phyloP scores from a whole-genome alignment of 2,113 vertebrate genomes.

The Orthochromis indermauri region DNA sequence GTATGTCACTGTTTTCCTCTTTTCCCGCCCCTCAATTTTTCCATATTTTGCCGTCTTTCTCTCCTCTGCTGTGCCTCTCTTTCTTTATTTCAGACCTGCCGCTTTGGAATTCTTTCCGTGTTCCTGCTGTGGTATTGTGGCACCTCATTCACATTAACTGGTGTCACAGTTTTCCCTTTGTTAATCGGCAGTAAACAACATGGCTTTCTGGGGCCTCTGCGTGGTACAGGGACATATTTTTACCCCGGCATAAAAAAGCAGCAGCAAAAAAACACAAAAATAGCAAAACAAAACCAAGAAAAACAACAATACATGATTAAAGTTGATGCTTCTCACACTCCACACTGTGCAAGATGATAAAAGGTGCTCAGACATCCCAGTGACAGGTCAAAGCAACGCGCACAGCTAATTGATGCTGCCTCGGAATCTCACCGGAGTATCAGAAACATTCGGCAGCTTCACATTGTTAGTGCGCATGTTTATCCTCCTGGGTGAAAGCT shows the following conservation, averaged over 20 bases:
- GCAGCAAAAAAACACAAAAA: background rate
- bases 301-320: conserved; percentile 65
- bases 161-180: conserved; percentile 73
- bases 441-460: conserved; percentile 56
- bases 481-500: conserved; percentile 36
- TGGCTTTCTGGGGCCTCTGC: conserved; percentile 68
- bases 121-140: conserved; percentile 50
- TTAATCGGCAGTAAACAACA: conserved; percentile 79
- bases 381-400: conserved; percentile 73
- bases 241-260: conserved; percentile 35
- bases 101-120: conserved; percentile 48
- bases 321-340: conserved; percentile 64
- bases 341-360: conserved; percentile 65
- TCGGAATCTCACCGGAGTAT: conserved; percentile 48
- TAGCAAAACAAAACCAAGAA: background rate
- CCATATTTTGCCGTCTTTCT: background rate
- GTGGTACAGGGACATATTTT: conserved; percentile 67
- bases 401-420: conserved; percentile 71
- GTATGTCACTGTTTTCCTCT: background rate
- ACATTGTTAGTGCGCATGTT: conserved; percentile 34
- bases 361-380: conserved; percentile 63
- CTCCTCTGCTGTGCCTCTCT: background rate
- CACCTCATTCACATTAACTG: conserved; percentile 64
- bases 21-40: background rate
- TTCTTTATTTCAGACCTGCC: background rate